These are phyloP conservation scores for Zophobas atratus DNA, from an alignment of 1,140 invertebrate species.

Conservation along the genomic window DNA sequence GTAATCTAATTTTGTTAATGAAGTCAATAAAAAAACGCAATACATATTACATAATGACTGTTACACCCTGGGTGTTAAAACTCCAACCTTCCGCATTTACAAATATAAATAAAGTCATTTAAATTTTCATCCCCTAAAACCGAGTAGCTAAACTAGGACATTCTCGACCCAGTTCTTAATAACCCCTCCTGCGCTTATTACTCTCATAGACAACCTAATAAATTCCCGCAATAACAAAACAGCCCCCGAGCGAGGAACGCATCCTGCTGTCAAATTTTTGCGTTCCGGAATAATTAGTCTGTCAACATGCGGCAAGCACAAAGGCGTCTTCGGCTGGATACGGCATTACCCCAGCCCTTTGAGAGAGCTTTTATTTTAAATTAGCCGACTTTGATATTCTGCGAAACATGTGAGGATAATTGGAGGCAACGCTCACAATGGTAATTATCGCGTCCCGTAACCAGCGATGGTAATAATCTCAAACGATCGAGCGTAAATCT, in stretches of 20 bases:
- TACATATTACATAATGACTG: too few species aligned
- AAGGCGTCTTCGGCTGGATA: constrained; percentile 54
- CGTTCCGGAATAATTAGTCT: constrained; percentile 53
- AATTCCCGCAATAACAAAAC: constrained; percentile 42
- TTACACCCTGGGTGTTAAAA: too few species aligned
- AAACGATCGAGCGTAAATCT: constrained; percentile 28
- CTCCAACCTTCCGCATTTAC: too few species aligned
- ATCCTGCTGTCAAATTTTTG: constrained; percentile 55
- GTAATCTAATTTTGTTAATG: too few species aligned
- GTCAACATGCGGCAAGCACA: constrained; percentile 55
- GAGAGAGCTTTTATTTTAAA: constrained; percentile 55
- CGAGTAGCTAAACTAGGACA: neutral
- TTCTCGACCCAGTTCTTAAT: constrained; percentile 20
- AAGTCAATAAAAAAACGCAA: too few species aligned
- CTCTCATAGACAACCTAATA: constrained; percentile 38
- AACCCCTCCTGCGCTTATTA: constrained; percentile 18
- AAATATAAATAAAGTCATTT: too few species aligned
- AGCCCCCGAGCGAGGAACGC: constrained; percentile 34
- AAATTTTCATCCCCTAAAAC: too few species aligned
- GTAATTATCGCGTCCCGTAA: constrained; percentile 51
- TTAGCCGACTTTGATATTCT: constrained; percentile 55
- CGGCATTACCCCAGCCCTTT: constrained; percentile 45
- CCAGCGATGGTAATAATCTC: constrained; percentile 30
- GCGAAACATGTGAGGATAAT: constrained; percentile 55
- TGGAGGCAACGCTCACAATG: constrained; percentile 52